Percentiles rank a stretch among this genome's conserved stretches.
These are phyloP conservation scores for Carettochelys insculpta DNA, from an alignment of 2,113 vertebrate genomes.

Conservation along the genomic window DNA sequence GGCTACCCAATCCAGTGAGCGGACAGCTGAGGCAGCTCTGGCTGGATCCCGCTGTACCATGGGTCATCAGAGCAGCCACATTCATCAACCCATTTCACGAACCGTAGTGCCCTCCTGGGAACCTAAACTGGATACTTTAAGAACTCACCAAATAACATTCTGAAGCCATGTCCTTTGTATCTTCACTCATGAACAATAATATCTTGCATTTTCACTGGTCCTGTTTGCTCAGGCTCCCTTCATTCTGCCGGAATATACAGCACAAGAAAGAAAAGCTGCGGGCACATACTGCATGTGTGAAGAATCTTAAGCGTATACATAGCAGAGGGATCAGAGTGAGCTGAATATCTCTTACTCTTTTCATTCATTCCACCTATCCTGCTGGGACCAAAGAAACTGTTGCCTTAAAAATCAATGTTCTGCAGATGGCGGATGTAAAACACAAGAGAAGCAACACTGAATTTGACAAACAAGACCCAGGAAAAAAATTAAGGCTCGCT, in stretches of 20 bases:
- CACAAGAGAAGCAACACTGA: slow-evolving; percentile 38
- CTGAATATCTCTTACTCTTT: neutral
- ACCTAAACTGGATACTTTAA: neutral
- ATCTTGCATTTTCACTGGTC: neutral
- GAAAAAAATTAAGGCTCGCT: slow-evolving; percentile 44
- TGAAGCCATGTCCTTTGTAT: neutral
- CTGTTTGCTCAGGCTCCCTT: neutral
- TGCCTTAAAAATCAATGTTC: neutral
- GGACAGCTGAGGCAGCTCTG: neutral
- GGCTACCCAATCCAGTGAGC: neutral
- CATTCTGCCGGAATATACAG: neutral
- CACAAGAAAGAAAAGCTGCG: neutral
- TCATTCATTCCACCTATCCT: neutral
- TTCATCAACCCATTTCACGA: neutral
- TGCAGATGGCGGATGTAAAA: slow-evolving; percentile 45
- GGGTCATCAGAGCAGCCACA: neutral
- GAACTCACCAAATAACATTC: neutral
- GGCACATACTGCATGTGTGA: neutral
- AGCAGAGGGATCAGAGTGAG: neutral
- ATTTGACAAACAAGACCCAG: slow-evolving; percentile 47
- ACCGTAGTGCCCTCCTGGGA: neutral
- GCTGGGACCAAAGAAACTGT: neutral
- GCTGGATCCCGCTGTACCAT: neutral
- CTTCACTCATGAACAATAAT: neutral
- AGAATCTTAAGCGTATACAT: neutral